Evolutionary conservation across 53 echinoderm and acorn worm species (phyloP), one percentile per base, ranked within the genome.

Genomic region (Arbacia lixula): DNA sequence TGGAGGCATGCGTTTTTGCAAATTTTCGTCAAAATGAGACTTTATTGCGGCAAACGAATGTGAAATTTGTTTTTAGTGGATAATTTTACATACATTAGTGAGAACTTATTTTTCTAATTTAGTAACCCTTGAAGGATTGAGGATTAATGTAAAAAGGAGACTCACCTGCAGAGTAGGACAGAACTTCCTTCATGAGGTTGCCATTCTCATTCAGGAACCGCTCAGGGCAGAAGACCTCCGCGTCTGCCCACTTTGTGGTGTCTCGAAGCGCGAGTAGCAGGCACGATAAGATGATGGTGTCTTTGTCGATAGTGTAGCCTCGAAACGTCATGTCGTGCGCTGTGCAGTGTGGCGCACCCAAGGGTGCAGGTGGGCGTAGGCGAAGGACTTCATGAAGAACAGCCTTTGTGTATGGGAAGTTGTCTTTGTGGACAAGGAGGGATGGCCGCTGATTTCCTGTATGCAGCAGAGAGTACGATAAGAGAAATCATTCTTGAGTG

Each of bases 321-420:
- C 11, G 49, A 19, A 81, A 9, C 5, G 37, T 81, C 29, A 64
- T 81, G 33, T 81, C 64, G 12, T 50, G 41, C 29, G 33, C 64
- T 14, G 82, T 64, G 40, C 62, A 62, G 64, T 81, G 82, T 8
- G 82, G 82, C 11, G 82, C 64, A 32, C 82, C 82, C 28, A 81
- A 33, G 3, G 82, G 82, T 1, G 82, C 82, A 20, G 82, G 82
- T 27, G 82, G 82, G 21, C 37, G 51, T 16, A 81, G 62, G 28
- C 82, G 82, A 21, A 81, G 51, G 32, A 41, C 63, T 49, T 81
- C 82, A 19, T 63, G 64, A 26, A 81, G 42, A 9, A 52, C 51
- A 0, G 82, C 82, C 50, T 34, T 62, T 29, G 82, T 81, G 21
- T 19, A 61, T 2, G 19, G 82, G 29, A 81, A 81, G 43, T 63